phyloP scores from a whole-genome alignment of 2,888 invertebrate genomes.

The Micropterix aruncella region DNA sequence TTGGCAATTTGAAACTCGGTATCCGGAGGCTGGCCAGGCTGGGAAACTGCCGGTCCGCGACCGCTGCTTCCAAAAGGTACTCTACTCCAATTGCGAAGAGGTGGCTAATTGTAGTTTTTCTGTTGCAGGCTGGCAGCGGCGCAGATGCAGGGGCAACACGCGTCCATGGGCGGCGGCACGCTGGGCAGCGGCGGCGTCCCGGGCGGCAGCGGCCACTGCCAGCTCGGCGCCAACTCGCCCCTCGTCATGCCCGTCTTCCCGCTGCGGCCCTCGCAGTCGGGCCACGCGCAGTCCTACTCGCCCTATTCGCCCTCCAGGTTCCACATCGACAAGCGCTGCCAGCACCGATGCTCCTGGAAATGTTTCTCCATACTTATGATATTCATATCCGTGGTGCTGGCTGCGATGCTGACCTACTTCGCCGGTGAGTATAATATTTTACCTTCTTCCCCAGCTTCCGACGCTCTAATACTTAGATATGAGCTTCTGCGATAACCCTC shows the following conservation, averaged over 20 bases:
- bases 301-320: conserved; percentile 87
- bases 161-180: conserved; percentile 39
- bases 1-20: too few species aligned
- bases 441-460: too few species aligned
- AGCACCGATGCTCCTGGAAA: conserved; percentile 92
- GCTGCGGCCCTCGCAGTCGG: conserved; percentile 46
- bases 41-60: too few species aligned
- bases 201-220: conserved; percentile 48
- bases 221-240: conserved; percentile 53
- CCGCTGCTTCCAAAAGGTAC: too few species aligned
- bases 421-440: conserved; percentile 62
- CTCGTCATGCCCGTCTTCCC: conserved; percentile 85
- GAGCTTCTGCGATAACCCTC: too few species aligned
- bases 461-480: too few species aligned
- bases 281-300: conserved; percentile 66
- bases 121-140: not conserved
- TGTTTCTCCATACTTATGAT: conserved; percentile 90
- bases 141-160: conserved; percentile 28
- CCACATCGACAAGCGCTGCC: conserved; percentile 89
- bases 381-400: conserved; percentile 76
- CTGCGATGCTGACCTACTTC: conserved; percentile 90
- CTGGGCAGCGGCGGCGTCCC: conserved; percentile 49
- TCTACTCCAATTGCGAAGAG: too few species aligned
- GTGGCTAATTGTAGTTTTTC: too few species aligned
- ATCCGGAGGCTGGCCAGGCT: too few species aligned